A percentile compares a stretch with the other conserved stretches of the same genome.
These are phyloP conservation scores for Cochlearius cochlearius DNA, from an alignment of 2,113 vertebrate genomes.

Conservation along the genomic window DNA sequence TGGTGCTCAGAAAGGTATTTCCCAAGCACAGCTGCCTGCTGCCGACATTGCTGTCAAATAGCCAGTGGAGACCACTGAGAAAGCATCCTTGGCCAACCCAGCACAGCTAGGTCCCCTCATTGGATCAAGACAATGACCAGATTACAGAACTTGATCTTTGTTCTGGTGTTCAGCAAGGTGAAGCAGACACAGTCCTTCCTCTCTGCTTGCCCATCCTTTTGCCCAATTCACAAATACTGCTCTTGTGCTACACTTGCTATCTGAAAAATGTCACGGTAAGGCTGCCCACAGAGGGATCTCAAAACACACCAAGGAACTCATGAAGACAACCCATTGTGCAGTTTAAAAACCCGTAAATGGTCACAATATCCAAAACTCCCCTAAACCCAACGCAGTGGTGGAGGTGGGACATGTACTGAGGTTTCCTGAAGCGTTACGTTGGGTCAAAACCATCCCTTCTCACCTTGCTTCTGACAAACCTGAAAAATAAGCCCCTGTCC, in stretches of 20 bases:
- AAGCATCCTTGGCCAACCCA: not conserved
- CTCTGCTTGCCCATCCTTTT: not conserved
- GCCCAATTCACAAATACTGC: not conserved
- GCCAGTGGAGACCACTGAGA: not conserved
- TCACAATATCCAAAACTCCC: not conserved
- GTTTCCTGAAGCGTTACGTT: not conserved
- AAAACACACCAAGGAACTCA: not conserved
- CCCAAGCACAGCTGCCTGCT: not conserved
- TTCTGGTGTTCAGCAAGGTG: not conserved
- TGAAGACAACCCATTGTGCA: rapidly evolving
- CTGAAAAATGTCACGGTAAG: not conserved
- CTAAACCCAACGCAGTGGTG: not conserved
- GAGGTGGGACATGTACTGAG: not conserved
- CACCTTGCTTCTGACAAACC: not conserved
- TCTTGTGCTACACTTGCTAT: not conserved
- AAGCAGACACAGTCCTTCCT: not conserved
- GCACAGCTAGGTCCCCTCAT: no score
- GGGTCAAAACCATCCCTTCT: not conserved
- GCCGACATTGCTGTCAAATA: not conserved
- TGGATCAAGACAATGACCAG: not conserved
- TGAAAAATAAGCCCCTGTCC: not conserved
- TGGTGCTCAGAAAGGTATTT: not conserved
- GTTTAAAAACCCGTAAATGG: not conserved
- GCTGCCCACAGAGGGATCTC: not conserved
- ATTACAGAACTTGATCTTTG: not conserved